Evolutionary conservation across 2,888 invertebrate species (phyloP), one percentile per base, ranked within the genome.

Genomic region (Schizotus pectinicornis): DNA sequence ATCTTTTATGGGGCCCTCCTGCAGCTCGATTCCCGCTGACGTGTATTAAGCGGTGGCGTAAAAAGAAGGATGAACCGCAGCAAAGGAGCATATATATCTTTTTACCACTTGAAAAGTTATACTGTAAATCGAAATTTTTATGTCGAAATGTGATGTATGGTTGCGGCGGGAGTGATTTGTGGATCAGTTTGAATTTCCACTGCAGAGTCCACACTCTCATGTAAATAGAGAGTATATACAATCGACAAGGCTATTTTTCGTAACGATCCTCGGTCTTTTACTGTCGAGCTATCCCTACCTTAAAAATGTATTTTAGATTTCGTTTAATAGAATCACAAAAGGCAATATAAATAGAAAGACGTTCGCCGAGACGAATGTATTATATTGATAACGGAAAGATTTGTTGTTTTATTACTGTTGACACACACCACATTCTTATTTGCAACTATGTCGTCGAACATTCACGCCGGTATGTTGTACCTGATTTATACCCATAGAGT

Each of bases 81-180:
- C 32, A 22, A 31, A 22, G 33, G 7, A 31, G 11, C 43, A 11
- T 22, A 59, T 63, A 63, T 61, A 67, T 67, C 67, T 69, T 65
- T 65, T 67, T 67, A 56, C 59, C 61, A 65, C 64, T 67, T 56
- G 61, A 67, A 66, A 67, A 68, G 56, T 69, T 67, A 64, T 65
- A 60, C 59, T 56, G 55, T 50, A 62, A 67, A 67, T 67, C 67
- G 64, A 65, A 67, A 67, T 62, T 68, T 65, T 64, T 55, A 64
- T 61, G 59, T 56, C 59, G 58, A 62, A 65, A 67, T 61, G 62
- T 68, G 67, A 68, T 67, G 60, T 62, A 68, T 65, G 42, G 50
- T 30, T 62, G 65, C 59, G 60, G 64, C 37, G 37, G 53, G 52
- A 58, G 61, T 62, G 64, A 68, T 68, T 67, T 68, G 64, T 64